Base-by-base conservation (phyloP, 2,113 vertebrate genomes). In the Actenoides lindsayi region DNA sequence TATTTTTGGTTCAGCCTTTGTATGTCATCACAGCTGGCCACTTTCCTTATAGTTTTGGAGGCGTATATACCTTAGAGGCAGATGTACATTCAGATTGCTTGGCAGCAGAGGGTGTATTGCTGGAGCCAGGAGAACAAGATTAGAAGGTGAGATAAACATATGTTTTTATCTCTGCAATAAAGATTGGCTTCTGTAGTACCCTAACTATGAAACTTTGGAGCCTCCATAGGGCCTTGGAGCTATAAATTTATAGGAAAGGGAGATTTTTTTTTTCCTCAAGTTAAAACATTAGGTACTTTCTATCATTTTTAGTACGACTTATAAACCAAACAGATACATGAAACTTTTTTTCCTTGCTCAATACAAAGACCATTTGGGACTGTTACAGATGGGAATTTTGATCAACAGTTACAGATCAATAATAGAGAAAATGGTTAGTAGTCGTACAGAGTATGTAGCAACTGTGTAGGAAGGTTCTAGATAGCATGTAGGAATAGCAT, bases 91-190 rank as follows among this genome's bases (percentile, higher is more conserved):
- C 94, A 95, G 89, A 96, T 92, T 93, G 60, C 83, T 94, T 96
- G 92, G 92, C 92, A 96, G 88, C 41, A 75, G 86, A 95, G 76
- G 30, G 11, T 82, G 65, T 62, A 75, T 64, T 84, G 56, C 86
- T 93, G 62, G 65, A 96, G 86, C 86, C 96, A 95, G 76, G 51
- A 87, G 90, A 92, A 86, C 86, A 94, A 91, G 96, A 93, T 90
- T 87, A 89, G 92, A 93, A 95, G 94, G 90, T 93, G 94, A 95
- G 69, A 92, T 94, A 95, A 96, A 94, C 86, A 69, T 90, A 94
- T 62, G 79, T 81, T 93, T 95, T 95, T 95, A 92, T 78, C 90
- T 92, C 62, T 75, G 48, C 92, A 78, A 84, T 90, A 86, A 89
- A 89, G 76, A 87, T 73, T 96, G 60, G 73, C 76, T 95, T 90